Evolutionary conservation across 2,888 invertebrate species (phyloP).

Genomic region (Limnephilus auricula): DNA sequence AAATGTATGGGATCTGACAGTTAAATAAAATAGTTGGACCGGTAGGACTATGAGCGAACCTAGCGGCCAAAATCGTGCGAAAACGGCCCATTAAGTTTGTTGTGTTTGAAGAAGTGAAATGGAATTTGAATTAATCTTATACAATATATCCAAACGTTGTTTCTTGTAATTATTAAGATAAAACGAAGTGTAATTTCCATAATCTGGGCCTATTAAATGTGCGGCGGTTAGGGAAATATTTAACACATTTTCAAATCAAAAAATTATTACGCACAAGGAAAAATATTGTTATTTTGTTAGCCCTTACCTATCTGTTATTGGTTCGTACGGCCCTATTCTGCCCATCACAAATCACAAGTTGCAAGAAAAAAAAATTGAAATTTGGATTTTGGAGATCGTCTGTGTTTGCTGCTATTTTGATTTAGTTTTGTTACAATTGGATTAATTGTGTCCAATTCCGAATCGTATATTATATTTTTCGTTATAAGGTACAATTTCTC

Average conservation of each 20-base stretch:
- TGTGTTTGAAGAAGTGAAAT: no score
- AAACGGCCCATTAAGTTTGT: no score
- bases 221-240: no score
- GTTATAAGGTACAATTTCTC: conserved; percentile 16
- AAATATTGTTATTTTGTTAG: neutral
- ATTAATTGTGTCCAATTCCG: neutral
- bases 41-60: no score
- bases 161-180: no score
- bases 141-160: no score
- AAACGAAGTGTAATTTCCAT: no score
- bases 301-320: neutral
- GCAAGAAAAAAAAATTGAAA: conserved; percentile 13
- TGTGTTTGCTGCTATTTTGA: conserved; percentile 41
- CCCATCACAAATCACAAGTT: neutral
- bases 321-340: neutral
- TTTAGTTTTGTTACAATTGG: conserved; percentile 56
- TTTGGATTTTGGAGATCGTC: conserved; percentile 26
- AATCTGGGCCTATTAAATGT: no score
- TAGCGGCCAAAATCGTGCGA: no score
- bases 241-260: neutral
- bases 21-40: no score
- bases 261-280: neutral
- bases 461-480: conserved; percentile 11
- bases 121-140: no score
- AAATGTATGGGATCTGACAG: no score